phyloP scores from a whole-genome alignment of 2,797 vertebrate species.

The Strix occidentalis region DNA sequence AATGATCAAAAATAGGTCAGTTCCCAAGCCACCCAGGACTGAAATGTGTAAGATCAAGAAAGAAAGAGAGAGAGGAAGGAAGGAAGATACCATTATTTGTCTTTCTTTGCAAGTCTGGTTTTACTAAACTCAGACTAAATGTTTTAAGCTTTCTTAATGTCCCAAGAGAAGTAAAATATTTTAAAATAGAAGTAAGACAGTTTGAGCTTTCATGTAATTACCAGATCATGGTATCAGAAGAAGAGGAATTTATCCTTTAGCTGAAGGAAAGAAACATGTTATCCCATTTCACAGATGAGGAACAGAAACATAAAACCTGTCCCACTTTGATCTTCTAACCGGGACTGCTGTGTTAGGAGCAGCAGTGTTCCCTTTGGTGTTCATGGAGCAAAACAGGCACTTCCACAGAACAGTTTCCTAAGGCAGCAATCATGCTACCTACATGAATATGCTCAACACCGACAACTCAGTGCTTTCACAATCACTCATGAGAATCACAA shows the following conservation, averaged over 20 bases:
- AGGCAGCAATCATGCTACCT: not conserved
- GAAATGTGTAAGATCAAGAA: not conserved
- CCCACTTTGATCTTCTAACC: not conserved
- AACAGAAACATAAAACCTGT: not conserved
- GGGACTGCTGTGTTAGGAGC: not conserved
- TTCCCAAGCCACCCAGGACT: not conserved
- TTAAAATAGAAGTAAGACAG: not conserved
- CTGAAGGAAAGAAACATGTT: not conserved
- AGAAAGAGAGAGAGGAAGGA: fast-evolving
- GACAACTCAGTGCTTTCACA: not conserved
- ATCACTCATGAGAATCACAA: not conserved
- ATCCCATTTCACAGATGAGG: not conserved
- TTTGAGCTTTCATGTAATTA: not conserved
- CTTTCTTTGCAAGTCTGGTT: not conserved
- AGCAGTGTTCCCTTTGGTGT: not conserved
- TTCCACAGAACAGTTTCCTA: not conserved
- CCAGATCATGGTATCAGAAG: not conserved
- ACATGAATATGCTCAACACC: not conserved
- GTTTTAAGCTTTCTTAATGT: not conserved
- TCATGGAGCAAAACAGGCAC: not conserved
- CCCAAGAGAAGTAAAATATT: not conserved
- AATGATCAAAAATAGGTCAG: not conserved
- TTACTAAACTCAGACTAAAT: not conserved
- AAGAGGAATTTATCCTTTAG: not conserved
- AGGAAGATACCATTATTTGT: not conserved